Percentiles rank a stretch among this genome's conserved stretches.
Conservation (phyloP, 2,797 vertebrate species). For the Amphiprion clarkii region DNA sequence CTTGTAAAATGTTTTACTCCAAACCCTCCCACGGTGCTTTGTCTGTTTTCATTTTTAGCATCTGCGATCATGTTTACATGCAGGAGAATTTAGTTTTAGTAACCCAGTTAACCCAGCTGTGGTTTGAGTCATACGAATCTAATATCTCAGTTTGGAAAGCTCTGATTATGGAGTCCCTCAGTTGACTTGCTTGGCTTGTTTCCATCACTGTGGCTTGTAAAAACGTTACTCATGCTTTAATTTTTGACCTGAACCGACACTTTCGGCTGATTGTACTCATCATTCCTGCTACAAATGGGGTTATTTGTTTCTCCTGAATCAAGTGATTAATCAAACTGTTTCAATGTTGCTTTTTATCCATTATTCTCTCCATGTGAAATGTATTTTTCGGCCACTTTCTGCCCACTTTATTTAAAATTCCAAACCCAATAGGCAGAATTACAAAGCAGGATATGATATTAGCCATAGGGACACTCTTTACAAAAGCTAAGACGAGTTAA, state of each 20-base stretch:
- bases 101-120: constrained; percentile 41
- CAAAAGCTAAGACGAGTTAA: constrained; percentile 43
- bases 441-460: constrained; percentile 44
- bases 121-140: constrained; percentile 43
- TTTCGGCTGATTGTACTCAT: not conserved
- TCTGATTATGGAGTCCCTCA: constrained; percentile 41
- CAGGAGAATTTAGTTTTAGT: constrained; percentile 54
- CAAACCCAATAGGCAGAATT: constrained; percentile 11
- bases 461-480: constrained; percentile 24
- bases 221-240: constrained; percentile 8
- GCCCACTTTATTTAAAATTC: not conserved
- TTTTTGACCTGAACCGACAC: not conserved
- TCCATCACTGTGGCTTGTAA: constrained; percentile 37
- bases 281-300: constrained; percentile 1
- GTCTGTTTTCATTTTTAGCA: constrained; percentile 39
- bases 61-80: constrained; percentile 22
- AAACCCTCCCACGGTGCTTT: constrained; percentile 30
- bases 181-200: constrained; percentile 25
- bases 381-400: not conserved
- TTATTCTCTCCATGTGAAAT: not conserved
- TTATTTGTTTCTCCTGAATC: constrained; percentile 9
- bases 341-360: not conserved
- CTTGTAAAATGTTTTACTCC: constrained; percentile 14
- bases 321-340: not conserved
- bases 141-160: constrained; percentile 40